phyloP scores from a whole-genome alignment of 2,797 vertebrate species.

The Microctenopoma stevenorrisi region DNA sequence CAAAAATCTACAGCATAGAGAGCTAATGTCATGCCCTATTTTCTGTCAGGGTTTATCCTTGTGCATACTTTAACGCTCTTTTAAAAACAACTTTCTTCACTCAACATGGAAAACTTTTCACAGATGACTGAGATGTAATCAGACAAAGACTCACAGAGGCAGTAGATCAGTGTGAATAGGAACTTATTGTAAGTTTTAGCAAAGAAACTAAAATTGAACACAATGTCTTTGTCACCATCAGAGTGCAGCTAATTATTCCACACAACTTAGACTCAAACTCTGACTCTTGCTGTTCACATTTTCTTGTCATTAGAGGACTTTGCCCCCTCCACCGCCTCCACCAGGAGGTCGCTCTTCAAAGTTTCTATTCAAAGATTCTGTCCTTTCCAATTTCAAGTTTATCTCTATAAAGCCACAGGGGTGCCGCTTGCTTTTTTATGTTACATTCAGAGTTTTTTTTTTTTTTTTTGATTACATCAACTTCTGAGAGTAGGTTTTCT shows the following conservation, averaged over 20 bases:
- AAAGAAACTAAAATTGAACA: constrained; percentile 21
- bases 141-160: constrained; percentile 26
- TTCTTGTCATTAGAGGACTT: constrained; percentile 34
- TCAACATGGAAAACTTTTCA: constrained; percentile 24
- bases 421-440: neutral
- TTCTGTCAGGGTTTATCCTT: constrained; percentile 6
- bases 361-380: constrained; percentile 4
- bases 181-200: constrained; percentile 12
- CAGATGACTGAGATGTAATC: constrained; percentile 39
- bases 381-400: neutral
- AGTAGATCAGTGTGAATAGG: constrained; percentile 25
- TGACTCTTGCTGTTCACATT: constrained; percentile 23
- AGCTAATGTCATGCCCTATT: neutral
- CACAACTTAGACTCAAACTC: constrained; percentile 13
- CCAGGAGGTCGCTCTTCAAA: constrained; percentile 9
- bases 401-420: constrained; percentile 18
- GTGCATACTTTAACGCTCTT: neutral
- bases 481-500: neutral
- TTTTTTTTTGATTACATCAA: neutral
- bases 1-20: constrained; percentile 8
- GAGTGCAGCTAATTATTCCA: constrained; percentile 47
- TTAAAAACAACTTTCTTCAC: neutral
- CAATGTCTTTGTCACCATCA: constrained; percentile 18
- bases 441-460: constrained; percentile 11
- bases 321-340: neutral